Evolutionary conservation across 2,888 invertebrate species (phyloP), one percentile per base, ranked within the genome.

Genomic region (Drymonia ruficornis): DNA sequence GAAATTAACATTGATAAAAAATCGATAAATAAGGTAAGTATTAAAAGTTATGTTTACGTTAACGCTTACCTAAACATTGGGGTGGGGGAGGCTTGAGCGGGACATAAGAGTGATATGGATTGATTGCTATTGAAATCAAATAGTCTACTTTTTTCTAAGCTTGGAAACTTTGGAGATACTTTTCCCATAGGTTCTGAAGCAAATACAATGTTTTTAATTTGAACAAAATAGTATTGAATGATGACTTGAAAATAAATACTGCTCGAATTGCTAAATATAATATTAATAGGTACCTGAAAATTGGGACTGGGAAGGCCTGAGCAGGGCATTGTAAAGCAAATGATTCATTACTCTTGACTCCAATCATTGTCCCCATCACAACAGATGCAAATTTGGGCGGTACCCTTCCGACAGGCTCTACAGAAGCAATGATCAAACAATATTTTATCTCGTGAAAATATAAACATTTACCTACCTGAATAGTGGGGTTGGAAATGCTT

Each of bases 371-470:
- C 62, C 94, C 93, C 79, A 94, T 94, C 69, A 95, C 93, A 76
- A 94, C 89, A 47, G 94, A 91, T 64, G 95, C 94, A 71, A 96
- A 94, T 83, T 95, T 95, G 43, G 96, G 96, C 31, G 94, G 91
- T 63, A 95, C 95, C 65, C 94, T 94, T 66, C 95, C 95, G 57
- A 95, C 94, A 15, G 96, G 95, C 79, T 96, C 95, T 96, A 91
- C 44, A 82, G 81, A 82, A 76, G 75, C 52, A 74, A 68, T 62
- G 49, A 61, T 57, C 67, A 67, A 70, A 51, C 53, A 65, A 67
- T 48, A 49, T 49, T 56, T 65, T 62, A 65, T 54, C 62, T 63
- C 59, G 62, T 56, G 50, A 59, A 45, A 28, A 45, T n/a, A 59
- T 59, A 63, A 56, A 60, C 54, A 66, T 67, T 87, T 89, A 94